Evolutionary conservation across 2,113 vertebrate genomes (phyloP), one percentile per base, ranked within the genome.

Genomic region (Tamias sibiricus): DNA sequence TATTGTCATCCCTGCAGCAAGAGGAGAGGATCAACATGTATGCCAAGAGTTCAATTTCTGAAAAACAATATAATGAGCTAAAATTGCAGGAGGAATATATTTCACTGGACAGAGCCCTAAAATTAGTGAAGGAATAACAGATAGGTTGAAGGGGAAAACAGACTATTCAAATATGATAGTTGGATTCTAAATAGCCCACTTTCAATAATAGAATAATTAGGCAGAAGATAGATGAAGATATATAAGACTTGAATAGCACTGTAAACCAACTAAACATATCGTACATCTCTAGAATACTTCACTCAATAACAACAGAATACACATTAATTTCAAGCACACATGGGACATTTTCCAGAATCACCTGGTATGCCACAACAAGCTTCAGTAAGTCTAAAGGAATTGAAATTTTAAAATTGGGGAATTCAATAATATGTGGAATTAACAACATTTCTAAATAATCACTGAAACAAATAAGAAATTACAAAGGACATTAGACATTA

Each of bases 11-110:
- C 32, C 17, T 88, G 66, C n/a, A 5, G 3, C 62, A 4, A 0
- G 3, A 12, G 1, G 8, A 64, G 16, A 11, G 2, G 1, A 44
- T 64, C 20, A 59, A 42, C 26, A 4, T 35, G 1, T 0, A 80
- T 54, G 12, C 35, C 49, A 71, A 66, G 14, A 3, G 13, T 30
- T 8, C 24, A 52, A 44, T 12, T 19, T 32, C 3, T 75, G 22
- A 95, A 20, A 32, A 74, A 4, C 7, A 17, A 30, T 49, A 32
- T 20, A 52, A 10, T 19, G 54, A 44, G 1, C 1, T 49, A 2
- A 28, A 35, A n/a, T 2, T 44, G 32, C 1, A 24, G 1, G 3
- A 52, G 57, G 79, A 80, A 87, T 3, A 68, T 19, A 79, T 12
- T 35, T 62, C 26, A 54, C 0, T 22, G 32, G 32, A 80, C 14